Percentiles rank a stretch among this genome's conserved stretches.
These are phyloP conservation scores for Acanthornis magna DNA, from an alignment of 2,797 vertebrate genomes.

Conservation along the genomic window DNA sequence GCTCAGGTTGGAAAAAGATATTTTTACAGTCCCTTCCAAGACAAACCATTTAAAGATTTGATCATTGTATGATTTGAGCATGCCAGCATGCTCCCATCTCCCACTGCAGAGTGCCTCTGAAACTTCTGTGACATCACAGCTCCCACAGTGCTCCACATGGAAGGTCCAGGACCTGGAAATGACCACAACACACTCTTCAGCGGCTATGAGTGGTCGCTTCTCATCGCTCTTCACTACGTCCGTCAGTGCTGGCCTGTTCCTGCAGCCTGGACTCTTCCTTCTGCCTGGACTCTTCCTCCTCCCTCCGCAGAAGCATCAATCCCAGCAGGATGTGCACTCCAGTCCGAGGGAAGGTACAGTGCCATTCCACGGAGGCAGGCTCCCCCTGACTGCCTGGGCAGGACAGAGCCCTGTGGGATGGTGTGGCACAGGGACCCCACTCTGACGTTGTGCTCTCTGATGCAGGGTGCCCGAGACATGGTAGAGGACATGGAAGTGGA, in stretches of 20 bases:
- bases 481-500: not conserved
- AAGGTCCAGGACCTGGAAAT: accelerated
- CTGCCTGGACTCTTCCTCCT: not conserved
- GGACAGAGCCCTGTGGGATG: not conserved
- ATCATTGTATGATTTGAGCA: too few relatives aligned
- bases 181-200: accelerated
- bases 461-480: accelerated
- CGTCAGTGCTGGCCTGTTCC: accelerated
- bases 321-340: not conserved
- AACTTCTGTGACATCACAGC: not conserved
- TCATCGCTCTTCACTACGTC: accelerated
- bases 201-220: not conserved
- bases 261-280: not conserved
- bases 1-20: not conserved
- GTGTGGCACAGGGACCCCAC: not conserved
- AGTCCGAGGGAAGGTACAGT: too few relatives aligned
- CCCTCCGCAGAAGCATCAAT: too few relatives aligned
- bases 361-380: not conserved
- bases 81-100: too few relatives aligned
- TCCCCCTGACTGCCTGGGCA: too few relatives aligned
- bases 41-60: not conserved
- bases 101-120: accelerated
- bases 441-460: not conserved
- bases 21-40: too few relatives aligned
- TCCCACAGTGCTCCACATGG: not conserved